phyloP scores from a whole-genome alignment of 2,888 invertebrate species.

The Buathra laborator region DNA sequence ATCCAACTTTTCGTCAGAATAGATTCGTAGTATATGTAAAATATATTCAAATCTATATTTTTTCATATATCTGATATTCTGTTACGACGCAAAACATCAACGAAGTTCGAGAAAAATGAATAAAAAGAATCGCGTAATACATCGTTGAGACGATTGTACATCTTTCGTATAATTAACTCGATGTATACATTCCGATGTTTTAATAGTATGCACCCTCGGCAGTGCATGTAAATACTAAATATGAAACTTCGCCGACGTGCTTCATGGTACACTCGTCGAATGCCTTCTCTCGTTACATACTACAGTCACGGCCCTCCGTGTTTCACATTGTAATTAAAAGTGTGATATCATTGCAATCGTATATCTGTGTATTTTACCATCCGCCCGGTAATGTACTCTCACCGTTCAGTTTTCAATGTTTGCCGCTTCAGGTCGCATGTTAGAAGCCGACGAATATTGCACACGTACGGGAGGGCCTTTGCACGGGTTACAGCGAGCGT shows the following conservation, averaged over 20 bases:
- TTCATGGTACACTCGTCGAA: not conserved
- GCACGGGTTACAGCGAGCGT: conserved; percentile 19
- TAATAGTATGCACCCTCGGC: not conserved
- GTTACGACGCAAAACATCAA: no score
- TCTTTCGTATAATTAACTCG: not conserved
- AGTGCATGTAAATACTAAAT: not conserved
- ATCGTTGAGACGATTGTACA: not conserved
- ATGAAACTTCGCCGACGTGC: not conserved
- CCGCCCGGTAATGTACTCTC: not conserved
- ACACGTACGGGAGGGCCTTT: not conserved
- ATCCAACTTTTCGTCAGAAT: no score
- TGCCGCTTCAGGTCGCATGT: not conserved
- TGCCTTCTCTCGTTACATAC: not conserved
- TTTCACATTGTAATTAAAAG: conserved; percentile 57
- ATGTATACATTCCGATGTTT: not conserved
- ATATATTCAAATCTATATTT: no score
- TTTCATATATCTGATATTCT: no score
- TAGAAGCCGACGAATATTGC: not conserved
- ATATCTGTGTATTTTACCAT: conserved; percentile 2
- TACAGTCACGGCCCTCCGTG: not conserved
- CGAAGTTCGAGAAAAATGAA: no score
- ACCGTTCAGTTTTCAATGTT: conserved; percentile 4
- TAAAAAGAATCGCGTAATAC: no score
- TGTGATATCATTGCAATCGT: conserved; percentile 47
- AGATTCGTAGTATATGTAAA: no score